Evolutionary conservation across 1,140 invertebrate species (phyloP), one percentile per base, ranked within the genome.

Genomic region (Papilio dardanus): DNA sequence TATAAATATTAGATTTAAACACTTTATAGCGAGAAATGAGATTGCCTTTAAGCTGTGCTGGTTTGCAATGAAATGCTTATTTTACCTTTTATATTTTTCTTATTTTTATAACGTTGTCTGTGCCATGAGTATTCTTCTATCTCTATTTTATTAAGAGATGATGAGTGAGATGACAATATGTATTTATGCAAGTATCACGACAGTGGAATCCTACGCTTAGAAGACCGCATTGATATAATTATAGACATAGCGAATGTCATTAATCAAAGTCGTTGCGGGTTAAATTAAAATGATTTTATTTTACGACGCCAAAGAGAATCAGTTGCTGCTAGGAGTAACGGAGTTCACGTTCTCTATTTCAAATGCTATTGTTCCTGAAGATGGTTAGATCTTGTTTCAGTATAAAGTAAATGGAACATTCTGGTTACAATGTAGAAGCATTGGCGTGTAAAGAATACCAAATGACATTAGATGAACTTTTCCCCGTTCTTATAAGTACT

Each of bases 351-450:
- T 24, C 10, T 54, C 50, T 54, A 24, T 54, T 37, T 54, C 8
- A 0, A 10, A 24, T 10, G 7, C 21, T 24, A 54, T 54, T 54
- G 50, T 24, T 54, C 50, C 24, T 54, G 19, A 54, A 24, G 50
- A 8, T 12, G 3, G 19, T 54, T 24, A 54, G 50, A 24, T 54
- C 50, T 54, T 21, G 10, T 54, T 24, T 12, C 50, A 12, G 7
- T 8, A 24, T 24, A 54, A 30, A 10, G 24, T 62, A 62, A 62
- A 28, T 62, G 24, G 54, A 62, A 14, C 12, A 62, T 28, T 62
- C 54, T 3, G 24, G 24, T 62, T 62, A 62, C 54, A 14, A 24
- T 62, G 24, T 62, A 62, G 30, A 14, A 62, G 54, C 54, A 62
- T 28, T 62, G 10, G 54, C 54, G 24, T 62, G 54, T 28, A 4